phyloP scores from a whole-genome alignment of 2,797 vertebrate genomes.

The Urophycis tenuis region DNA sequence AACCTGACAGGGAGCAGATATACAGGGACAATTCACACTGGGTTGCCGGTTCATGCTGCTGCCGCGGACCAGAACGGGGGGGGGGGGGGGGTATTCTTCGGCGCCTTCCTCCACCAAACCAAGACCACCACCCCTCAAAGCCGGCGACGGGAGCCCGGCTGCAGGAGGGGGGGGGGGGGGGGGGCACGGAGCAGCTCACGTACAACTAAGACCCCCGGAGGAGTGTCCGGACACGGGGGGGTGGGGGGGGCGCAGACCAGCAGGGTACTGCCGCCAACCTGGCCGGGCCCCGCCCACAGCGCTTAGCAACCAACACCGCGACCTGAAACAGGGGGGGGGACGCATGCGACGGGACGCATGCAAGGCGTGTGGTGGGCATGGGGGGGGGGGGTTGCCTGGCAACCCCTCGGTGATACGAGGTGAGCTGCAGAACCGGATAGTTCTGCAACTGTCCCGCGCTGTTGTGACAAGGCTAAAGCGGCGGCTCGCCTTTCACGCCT shows the following conservation, averaged over 20 bases:
- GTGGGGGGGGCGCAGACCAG: constrained; percentile 25
- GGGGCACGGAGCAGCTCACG: constrained; percentile 17
- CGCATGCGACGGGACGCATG: constrained; percentile 33
- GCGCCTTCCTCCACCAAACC: constrained; percentile 63
- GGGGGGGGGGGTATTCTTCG: no score
- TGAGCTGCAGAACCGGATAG: background rate
- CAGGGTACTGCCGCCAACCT: constrained; percentile 35
- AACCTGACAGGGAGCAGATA: constrained; percentile 69
- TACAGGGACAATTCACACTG: constrained; percentile 75
- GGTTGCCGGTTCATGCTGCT: constrained; percentile 72
- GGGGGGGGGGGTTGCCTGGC: constrained; percentile 38
- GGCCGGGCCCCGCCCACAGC: constrained; percentile 49
- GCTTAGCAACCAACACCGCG: constrained; percentile 62
- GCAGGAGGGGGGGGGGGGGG: constrained; percentile 35
- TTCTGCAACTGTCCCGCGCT: background rate
- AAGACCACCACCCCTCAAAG: constrained; percentile 67
- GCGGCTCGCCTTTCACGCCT: background rate
- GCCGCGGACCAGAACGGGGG: constrained; percentile 55
- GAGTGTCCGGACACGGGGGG: constrained; percentile 9
- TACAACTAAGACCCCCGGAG: background rate
- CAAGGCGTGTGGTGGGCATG: constrained; percentile 44
- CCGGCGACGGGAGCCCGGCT: constrained; percentile 45
- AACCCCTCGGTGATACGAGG: constrained; percentile 32
- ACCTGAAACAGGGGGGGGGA: no score
- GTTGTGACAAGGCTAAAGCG: background rate